Evolutionary conservation across 2,888 invertebrate genomes (phyloP).

Genomic region (Meliscaeva auricollis): DNA sequence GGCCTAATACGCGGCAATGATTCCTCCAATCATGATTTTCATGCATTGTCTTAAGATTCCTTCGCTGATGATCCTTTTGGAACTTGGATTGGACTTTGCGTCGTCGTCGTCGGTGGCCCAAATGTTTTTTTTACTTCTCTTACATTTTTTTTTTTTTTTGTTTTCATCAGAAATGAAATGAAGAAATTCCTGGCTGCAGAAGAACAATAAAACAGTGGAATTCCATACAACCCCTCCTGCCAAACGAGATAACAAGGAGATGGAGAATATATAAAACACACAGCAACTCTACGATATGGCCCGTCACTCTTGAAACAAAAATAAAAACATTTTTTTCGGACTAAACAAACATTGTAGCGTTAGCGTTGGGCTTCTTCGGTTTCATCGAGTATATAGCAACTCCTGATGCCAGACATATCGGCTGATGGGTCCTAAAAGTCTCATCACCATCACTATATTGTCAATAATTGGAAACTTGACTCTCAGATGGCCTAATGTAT

Average conservation of each 20-base stretch:
- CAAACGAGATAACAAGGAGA: conserved; percentile 35
- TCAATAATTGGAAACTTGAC: conserved; percentile 45
- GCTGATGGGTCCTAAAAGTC: conserved; percentile 49
- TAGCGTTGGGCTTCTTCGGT: conserved; percentile 37
- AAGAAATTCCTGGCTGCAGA: conserved; percentile 38
- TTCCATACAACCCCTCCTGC: conserved; percentile 57
- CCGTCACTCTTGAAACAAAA: conserved; percentile 18
- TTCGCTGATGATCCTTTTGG: conserved; percentile 69
- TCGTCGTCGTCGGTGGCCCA: conserved; percentile 72
- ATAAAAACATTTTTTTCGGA: conserved; percentile 31
- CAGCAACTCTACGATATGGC: not conserved
- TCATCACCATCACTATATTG: not conserved
- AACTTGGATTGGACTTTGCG: conserved; percentile 38
- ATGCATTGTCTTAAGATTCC: conserved; percentile 75
- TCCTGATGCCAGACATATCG: not conserved
- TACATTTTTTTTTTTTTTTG: not conserved
- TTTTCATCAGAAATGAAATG: not conserved
- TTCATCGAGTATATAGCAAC: conserved; percentile 19
- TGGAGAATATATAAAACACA: not conserved
- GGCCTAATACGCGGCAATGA: conserved; percentile 61
- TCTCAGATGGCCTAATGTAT: conserved; percentile 45
- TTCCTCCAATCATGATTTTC: conserved; percentile 73
- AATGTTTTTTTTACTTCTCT: conserved; percentile 39
- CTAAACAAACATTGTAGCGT: conserved; percentile 51
- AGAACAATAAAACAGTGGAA: conserved; percentile 69